Base-by-base conservation (phyloP, 1,140 invertebrate species). In the Drosophila albomicans region DNA sequence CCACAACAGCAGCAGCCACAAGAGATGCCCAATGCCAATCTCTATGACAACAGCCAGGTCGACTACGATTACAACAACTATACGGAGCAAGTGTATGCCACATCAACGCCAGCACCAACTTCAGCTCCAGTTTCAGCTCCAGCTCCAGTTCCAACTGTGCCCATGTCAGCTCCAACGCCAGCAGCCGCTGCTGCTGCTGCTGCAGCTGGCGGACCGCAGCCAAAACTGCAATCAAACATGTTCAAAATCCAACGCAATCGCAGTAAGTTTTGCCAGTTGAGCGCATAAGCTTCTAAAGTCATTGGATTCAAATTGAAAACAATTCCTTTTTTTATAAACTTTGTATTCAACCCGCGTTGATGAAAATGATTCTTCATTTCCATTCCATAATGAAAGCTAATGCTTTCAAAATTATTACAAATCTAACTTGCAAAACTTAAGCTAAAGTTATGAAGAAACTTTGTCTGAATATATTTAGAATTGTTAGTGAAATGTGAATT, bases 211-310 rank as follows among this genome's bases (percentile, higher is more conserved):
- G 91, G 93, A 94, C 91, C 82, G 93, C 84, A 89, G 61, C 93
- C 93, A 87, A 84, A 82, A 79, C 63, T 93, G 82, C 86, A 94
- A 87, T 91, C 94, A 10, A 97, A 97, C 90, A 96, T 96, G 91
- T 97, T 96, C 84, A 97, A 96, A 92, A 93, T 97, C 92, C 95
- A 96, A 91, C 95, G 95, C 78, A 94, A 94, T 68, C 94, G 96
- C 93, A 95, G 95, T 95, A 93, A 95, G 95, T 91, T 46, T 43
- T 32, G 1, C n/a, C 3, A 30, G 8, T 35, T 38, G 2, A 11
- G 2, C 8, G 10, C 35, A 38, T 10, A 3, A 25, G 35, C 35
- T 10, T 38, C 7, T 8, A 3, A 38, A 38, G 35, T 38, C 35
- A 2, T 3, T 10, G 8, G 35, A 25, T 25, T 25, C 20, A 25